These are phyloP conservation scores for Stictonetta naevosa DNA, from an alignment of 2,113 vertebrate genomes.

Conservation along the genomic window DNA sequence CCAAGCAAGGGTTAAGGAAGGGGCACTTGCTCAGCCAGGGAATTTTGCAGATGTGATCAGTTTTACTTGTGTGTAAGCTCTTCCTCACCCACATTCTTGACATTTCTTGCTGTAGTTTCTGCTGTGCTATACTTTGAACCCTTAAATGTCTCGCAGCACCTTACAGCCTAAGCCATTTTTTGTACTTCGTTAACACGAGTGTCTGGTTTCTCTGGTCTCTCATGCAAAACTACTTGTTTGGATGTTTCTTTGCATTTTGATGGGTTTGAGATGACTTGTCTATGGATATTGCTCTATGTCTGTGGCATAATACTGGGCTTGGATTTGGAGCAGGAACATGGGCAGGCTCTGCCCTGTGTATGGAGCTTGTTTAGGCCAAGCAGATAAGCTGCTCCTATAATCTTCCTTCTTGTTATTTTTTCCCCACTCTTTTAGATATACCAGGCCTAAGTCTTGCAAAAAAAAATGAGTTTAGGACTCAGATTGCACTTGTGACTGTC, in stretches of 20 bases:
- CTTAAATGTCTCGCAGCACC: neutral
- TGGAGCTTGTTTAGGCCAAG: neutral
- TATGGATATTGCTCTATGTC: neutral
- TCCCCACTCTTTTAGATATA: neutral
- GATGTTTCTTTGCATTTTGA: neutral
- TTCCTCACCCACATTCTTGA: constrained; percentile 28
- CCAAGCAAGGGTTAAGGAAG: neutral
- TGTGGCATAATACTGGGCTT: neutral
- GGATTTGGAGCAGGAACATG: neutral
- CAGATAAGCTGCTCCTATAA: neutral
- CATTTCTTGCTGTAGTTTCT: constrained; percentile 7
- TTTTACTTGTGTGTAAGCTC: neutral
- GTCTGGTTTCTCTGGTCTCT: neutral
- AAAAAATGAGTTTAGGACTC: neutral
- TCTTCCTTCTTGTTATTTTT: neutral
- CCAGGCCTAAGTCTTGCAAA: neutral
- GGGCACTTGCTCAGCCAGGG: neutral
- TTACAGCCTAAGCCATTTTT: neutral
- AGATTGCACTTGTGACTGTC: neutral
- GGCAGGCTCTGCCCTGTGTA: neutral
- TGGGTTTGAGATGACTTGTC: neutral
- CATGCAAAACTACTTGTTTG: neutral
- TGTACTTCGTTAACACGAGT: neutral
- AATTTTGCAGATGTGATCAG: neutral
- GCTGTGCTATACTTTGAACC: neutral